Evolutionary conservation across 2,888 invertebrate species (phyloP).

Genomic region (Campaea margaritaria): DNA sequence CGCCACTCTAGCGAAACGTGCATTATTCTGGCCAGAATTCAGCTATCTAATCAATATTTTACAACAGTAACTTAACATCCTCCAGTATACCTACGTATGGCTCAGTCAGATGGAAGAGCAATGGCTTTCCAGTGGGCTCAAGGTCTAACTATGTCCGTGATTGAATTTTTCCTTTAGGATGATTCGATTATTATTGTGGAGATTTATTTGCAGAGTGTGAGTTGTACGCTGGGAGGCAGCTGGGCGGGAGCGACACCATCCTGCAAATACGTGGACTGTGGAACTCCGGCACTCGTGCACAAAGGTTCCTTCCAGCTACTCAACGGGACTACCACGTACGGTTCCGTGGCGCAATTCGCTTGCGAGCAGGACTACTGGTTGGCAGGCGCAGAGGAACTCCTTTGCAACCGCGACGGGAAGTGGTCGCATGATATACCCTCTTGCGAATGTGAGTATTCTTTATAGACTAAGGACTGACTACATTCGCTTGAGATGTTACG

Average conservation of each 20-base stretch:
- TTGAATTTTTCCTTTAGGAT: too few relatives aligned
- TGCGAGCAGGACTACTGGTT: slow-evolving; percentile 95
- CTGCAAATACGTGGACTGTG: slow-evolving; percentile 95
- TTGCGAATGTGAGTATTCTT: slow-evolving; percentile 89
- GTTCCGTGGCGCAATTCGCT: slow-evolving; percentile 91
- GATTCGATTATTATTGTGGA: too few relatives aligned
- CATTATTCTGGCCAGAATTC: too few relatives aligned
- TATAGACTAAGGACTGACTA: too few relatives aligned
- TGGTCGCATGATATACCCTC: slow-evolving; percentile 94
- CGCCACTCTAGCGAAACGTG: too few relatives aligned
- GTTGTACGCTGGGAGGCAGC: slow-evolving; percentile 93
- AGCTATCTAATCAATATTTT: too few relatives aligned
- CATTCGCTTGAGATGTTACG: too few relatives aligned
- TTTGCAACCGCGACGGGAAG: slow-evolving; percentile 93
- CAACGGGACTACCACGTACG: slow-evolving; percentile 93
- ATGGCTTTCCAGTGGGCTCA: too few relatives aligned
- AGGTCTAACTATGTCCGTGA: too few relatives aligned
- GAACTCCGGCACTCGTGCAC: slow-evolving; percentile 91
- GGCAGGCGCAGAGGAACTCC: slow-evolving; percentile 88
- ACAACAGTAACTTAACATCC: too few relatives aligned
- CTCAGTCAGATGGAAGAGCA: too few relatives aligned
- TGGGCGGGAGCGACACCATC: slow-evolving; percentile 93
- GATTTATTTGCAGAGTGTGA: slow-evolving; percentile 86
- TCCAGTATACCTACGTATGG: too few relatives aligned
- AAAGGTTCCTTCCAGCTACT: slow-evolving; percentile 89